These are phyloP conservation scores for Merluccius polli DNA, from an alignment of 2,797 vertebrate genomes.

Conservation along the genomic window DNA sequence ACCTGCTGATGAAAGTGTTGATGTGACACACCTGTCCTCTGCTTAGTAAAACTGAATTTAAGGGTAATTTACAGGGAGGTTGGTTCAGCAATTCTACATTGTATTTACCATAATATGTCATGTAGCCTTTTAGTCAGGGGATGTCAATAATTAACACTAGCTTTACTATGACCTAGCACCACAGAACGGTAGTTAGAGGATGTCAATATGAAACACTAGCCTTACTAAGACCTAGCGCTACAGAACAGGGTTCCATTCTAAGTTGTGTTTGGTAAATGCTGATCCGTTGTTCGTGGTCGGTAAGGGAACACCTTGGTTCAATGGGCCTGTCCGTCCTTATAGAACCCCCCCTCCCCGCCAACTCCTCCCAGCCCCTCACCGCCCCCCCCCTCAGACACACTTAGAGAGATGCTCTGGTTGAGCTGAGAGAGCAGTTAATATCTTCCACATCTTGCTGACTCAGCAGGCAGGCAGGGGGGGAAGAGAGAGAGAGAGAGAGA, in stretches of 20 bases:
- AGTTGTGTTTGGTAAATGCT: not conserved
- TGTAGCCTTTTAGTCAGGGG: no score
- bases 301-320: not conserved
- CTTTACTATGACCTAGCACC: no score
- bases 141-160: no score
- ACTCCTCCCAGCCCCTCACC: not conserved
- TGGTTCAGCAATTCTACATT: no score
- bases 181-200: no score
- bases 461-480: not conserved
- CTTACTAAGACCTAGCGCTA: no score
- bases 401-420: slow-evolving; percentile 38
- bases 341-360: not conserved
- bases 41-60: no score
- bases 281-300: not conserved
- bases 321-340: slow-evolving; percentile 44
- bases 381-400: slow-evolving; percentile 24
- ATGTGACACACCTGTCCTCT: no score
- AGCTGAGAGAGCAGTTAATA: slow-evolving; percentile 44
- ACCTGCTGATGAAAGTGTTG: no score
- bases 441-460: not conserved
- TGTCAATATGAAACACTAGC: no score
- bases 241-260: not conserved
- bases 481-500: slow-evolving; percentile 41
- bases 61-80: no score
- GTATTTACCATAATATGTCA: no score